Conservation (phyloP, 2,888 invertebrate genomes). For the Platycheirus albimanus region DNA sequence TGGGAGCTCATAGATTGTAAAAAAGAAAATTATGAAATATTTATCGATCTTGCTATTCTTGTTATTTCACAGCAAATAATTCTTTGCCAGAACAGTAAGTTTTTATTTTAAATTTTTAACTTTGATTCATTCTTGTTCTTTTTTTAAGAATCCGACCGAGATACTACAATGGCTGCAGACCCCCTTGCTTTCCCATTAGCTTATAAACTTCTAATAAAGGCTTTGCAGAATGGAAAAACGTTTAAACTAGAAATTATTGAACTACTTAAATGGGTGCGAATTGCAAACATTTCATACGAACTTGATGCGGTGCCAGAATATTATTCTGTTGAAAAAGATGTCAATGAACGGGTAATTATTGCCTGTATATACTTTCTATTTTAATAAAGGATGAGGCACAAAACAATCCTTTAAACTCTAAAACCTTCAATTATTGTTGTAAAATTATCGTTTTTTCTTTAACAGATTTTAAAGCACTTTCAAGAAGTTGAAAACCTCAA, state of each 20-base stretch:
- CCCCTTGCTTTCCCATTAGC: slow-evolving; percentile 79
- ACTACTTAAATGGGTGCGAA: slow-evolving; percentile 79
- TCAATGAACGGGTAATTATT: slow-evolving; percentile 77
- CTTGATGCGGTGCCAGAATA: slow-evolving; percentile 71
- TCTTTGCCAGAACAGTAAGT: slow-evolving; percentile 62
- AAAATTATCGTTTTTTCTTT: no score
- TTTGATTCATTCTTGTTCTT: neutral
- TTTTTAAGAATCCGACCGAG: slow-evolving; percentile 19
- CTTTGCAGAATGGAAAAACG: slow-evolving; percentile 75
- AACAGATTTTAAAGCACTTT: slow-evolving; percentile 43
- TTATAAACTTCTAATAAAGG: slow-evolving; percentile 78
- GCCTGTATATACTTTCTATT: no score
- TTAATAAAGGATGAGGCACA: no score
- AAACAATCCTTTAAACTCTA: neutral
- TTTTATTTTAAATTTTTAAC: neutral
- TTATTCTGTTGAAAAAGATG: slow-evolving; percentile 71
- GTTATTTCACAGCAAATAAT: slow-evolving; percentile 80
- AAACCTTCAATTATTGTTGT: neutral
- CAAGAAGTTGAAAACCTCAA: slow-evolving; percentile 12
- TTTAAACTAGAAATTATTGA: slow-evolving; percentile 78
- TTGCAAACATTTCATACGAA: slow-evolving; percentile 78
- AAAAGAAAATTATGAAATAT: slow-evolving; percentile 77
- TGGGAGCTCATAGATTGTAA: slow-evolving; percentile 78
- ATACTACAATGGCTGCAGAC: slow-evolving; percentile 76
- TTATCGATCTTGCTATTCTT: slow-evolving; percentile 79